These are phyloP conservation scores for Panagrolaimus sp. DNA, from an alignment of 1,140 invertebrate species.

Conservation along the genomic window DNA sequence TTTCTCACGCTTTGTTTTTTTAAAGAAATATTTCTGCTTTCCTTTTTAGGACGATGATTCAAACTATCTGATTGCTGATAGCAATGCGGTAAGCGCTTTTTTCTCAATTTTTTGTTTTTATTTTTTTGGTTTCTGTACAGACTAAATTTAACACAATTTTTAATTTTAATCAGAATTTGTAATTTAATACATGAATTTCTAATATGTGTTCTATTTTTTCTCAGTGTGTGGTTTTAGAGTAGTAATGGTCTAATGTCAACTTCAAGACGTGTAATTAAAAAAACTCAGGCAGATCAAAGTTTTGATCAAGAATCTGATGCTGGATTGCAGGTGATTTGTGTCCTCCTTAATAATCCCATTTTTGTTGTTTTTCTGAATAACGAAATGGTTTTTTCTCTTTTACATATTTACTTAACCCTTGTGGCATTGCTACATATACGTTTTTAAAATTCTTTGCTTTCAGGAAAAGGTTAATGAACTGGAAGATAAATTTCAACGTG, in stretches of 20 bases:
- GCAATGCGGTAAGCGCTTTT: slow-evolving; percentile 20
- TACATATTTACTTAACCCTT: no score
- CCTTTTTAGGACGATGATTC: slow-evolving; percentile 16
- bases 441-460: no score
- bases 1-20: slow-evolving; percentile 11
- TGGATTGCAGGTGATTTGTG: slow-evolving; percentile 9
- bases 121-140: neutral
- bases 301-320: slow-evolving; percentile 10
- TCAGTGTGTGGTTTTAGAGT: neutral
- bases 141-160: no score
- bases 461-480: slow-evolving; percentile 74
- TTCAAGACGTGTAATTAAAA: neutral
- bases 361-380: no score
- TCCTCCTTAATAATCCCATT: no score
- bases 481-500: slow-evolving; percentile 93
- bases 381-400: no score
- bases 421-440: no score
- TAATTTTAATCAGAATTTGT: no score
- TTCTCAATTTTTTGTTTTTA: neutral
- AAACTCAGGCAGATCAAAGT: neutral
- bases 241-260: neutral
- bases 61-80: slow-evolving; percentile 10
- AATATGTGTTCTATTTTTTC: neutral
- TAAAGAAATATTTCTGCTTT: neutral
- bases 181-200: no score